Conservation (phyloP, 1,140 invertebrate genomes). For the Drosophila mauritiana region DNA sequence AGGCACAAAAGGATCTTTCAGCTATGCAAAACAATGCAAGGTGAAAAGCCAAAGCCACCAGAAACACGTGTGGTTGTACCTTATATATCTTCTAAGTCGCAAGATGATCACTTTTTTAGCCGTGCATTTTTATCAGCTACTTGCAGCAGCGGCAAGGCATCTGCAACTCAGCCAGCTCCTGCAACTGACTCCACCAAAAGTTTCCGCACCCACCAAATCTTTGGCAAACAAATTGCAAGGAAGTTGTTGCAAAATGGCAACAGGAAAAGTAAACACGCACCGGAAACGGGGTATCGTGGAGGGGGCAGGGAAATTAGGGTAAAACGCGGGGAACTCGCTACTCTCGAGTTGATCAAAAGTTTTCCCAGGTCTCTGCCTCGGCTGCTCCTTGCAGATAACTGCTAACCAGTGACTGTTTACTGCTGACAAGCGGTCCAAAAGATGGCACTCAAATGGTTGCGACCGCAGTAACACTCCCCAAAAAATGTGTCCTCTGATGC, state of each 20-base stretch:
- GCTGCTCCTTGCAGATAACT: slow-evolving; percentile 45
- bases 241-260: slow-evolving; percentile 75
- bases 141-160: slow-evolving; percentile 30
- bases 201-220: slow-evolving; percentile 51
- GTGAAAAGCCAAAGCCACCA: too few relatives aligned
- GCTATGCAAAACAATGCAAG: too few relatives aligned
- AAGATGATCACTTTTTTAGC: not conserved
- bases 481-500: not conserved
- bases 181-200: slow-evolving; percentile 48
- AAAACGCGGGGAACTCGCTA: slow-evolving; percentile 1
- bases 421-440: slow-evolving; percentile 24
- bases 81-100: too few relatives aligned
- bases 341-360: slow-evolving; percentile 45
- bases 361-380: slow-evolving; percentile 32
- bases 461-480: not conserved
- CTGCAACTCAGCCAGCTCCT: slow-evolving; percentile 14
- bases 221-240: slow-evolving; percentile 77
- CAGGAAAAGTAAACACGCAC: slow-evolving; percentile 71
- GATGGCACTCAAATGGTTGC: not conserved
- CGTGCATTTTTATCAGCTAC: slow-evolving; percentile 42
- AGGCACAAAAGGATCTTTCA: too few relatives aligned
- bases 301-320: too few relatives aligned
- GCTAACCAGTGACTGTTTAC: slow-evolving; percentile 37
- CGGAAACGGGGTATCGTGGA: slow-evolving; percentile 23
- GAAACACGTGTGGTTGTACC: too few relatives aligned